Conservation (phyloP, 2,113 vertebrate genomes). For the Poeciliopsis occidentalis region DNA sequence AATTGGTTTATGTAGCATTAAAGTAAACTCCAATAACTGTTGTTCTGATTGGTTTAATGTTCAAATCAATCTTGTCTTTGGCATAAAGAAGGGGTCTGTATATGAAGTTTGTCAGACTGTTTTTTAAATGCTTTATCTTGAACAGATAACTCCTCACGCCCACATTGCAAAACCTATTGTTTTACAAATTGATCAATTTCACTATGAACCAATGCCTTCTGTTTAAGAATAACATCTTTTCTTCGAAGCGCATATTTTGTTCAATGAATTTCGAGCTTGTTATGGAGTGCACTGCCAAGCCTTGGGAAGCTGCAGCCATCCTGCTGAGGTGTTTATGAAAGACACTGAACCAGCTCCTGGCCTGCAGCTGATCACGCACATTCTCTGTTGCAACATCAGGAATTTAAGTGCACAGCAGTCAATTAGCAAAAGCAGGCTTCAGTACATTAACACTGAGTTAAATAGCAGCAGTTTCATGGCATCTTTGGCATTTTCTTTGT, state of each 20-base stretch:
- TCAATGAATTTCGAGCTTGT: not conserved
- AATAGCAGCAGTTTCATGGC: not conserved
- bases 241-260: not conserved
- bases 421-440: not conserved
- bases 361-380: slow-evolving; percentile 3
- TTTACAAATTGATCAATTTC: not conserved
- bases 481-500: not conserved
- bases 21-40: not conserved
- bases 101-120: not conserved
- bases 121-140: not conserved
- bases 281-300: not conserved
- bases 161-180: not conserved
- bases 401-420: not conserved
- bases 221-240: not conserved
- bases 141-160: not conserved
- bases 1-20: not conserved
- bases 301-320: not conserved
- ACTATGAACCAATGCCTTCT: not conserved
- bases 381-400: not conserved
- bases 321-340: slow-evolving; percentile 2
- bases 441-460: not conserved
- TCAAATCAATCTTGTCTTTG: not conserved
- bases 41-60: not conserved
- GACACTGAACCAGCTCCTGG: not conserved
- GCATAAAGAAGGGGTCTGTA: not conserved